These are phyloP conservation scores for Chromis chromis DNA, from an alignment of 2,797 vertebrate genomes.

Conservation along the genomic window DNA sequence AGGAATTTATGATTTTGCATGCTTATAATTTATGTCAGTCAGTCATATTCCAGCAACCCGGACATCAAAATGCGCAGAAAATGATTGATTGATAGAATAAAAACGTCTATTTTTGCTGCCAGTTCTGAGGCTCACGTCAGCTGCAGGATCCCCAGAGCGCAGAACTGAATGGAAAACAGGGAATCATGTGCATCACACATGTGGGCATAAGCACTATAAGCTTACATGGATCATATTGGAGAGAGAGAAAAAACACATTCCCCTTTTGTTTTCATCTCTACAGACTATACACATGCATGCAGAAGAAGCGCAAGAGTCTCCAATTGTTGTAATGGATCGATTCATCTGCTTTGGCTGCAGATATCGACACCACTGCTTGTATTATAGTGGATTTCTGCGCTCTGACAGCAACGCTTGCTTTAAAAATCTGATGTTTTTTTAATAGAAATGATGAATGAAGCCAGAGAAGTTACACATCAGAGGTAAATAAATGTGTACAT, in stretches of 20 bases:
- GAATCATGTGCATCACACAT: not conserved
- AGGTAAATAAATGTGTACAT: too few relatives aligned
- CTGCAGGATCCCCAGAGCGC: slow-evolving; percentile 1
- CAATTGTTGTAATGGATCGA: not conserved
- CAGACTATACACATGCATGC: not conserved
- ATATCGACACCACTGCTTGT: not conserved
- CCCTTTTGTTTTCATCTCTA: slow-evolving; percentile 23
- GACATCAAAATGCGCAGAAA: not conserved
- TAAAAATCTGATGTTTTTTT: not conserved
- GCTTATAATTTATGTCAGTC: too few relatives aligned
- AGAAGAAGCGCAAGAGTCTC: not conserved
- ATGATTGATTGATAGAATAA: not conserved
- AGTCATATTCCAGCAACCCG: not conserved
- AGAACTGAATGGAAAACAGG: not conserved
- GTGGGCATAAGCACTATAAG: slow-evolving; percentile 10
- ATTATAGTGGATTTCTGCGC: not conserved
- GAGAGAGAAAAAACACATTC: slow-evolving; percentile 10
- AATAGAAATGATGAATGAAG: slow-evolving; percentile 20
- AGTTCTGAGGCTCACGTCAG: not conserved
- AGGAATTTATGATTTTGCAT: too few relatives aligned
- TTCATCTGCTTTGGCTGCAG: not conserved
- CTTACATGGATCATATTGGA: not conserved
- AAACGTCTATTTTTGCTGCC: not conserved
- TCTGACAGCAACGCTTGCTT: not conserved
- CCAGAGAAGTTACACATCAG: not conserved